Evolutionary conservation across 2,113 vertebrate genomes (phyloP).

Genomic region (Cisticola juncidis): DNA sequence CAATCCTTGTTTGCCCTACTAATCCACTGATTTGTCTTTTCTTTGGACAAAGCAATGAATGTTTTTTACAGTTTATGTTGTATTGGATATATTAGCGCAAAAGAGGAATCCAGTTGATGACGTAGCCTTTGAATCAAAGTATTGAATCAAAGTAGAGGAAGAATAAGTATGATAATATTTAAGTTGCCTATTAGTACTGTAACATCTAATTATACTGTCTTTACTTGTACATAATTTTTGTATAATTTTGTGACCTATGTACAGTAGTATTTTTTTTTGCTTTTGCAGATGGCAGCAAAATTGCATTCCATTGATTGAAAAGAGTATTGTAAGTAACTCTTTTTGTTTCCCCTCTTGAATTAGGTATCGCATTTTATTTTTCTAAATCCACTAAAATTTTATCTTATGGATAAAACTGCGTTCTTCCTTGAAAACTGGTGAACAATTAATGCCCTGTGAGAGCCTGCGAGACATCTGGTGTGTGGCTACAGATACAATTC

Average conservation of each 20-base stretch:
- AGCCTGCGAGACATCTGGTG: background rate
- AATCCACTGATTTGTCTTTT: background rate
- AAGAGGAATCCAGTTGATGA: background rate
- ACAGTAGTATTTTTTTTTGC: background rate
- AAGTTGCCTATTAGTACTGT: background rate
- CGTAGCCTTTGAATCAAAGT: background rate
- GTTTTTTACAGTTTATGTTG: background rate
- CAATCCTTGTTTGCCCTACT: background rate
- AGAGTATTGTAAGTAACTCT: constrained; percentile 32
- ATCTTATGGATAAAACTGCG: background rate
- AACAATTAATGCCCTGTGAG: background rate
- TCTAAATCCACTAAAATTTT: background rate
- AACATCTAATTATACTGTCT: background rate
- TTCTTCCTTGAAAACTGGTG: background rate
- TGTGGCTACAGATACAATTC: constrained; percentile 30
- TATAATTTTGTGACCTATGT: background rate
- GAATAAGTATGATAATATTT: background rate
- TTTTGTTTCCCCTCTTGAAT: background rate
- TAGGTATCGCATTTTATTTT: background rate
- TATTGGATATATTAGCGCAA: background rate
- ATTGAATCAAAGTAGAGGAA: background rate
- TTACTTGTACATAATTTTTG: background rate
- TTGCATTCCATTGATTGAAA: background rate
- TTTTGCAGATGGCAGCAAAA: constrained; percentile 29
- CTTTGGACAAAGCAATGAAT: background rate